Conservation (phyloP, 1,140 invertebrate species). For the Halesus radiatus region DNA sequence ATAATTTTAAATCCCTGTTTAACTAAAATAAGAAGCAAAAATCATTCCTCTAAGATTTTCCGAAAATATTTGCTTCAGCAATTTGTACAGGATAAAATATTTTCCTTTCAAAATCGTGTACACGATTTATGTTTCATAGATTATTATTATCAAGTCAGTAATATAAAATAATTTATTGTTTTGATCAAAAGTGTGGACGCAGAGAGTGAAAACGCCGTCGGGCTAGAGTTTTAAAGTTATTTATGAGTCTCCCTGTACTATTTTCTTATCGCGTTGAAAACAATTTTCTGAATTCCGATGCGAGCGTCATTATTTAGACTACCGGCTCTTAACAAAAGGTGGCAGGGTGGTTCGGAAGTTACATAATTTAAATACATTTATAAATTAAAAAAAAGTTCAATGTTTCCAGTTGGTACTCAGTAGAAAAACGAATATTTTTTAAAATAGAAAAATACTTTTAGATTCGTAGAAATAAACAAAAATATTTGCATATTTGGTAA, state of each 20-base stretch:
- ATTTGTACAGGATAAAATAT: too few relatives aligned
- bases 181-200: slow-evolving; percentile 31
- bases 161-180: slow-evolving; percentile 32
- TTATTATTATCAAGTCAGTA: slow-evolving; percentile 9
- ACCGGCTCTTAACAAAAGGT: slow-evolving; percentile 41
- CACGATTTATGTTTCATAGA: slow-evolving; percentile 1
- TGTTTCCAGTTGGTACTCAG: too few relatives aligned
- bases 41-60: too few relatives aligned
- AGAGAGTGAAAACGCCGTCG: background rate
- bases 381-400: too few relatives aligned
- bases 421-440: too few relatives aligned
- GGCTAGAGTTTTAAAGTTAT: slow-evolving; percentile 43
- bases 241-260: slow-evolving; percentile 50
- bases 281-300: slow-evolving; percentile 55
- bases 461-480: too few relatives aligned
- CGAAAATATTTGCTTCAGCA: background rate
- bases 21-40: too few relatives aligned
- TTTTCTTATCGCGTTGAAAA: slow-evolving; percentile 54
- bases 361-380: slow-evolving; percentile 51
- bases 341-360: slow-evolving; percentile 42
- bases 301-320: slow-evolving; percentile 53
- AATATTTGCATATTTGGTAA: too few relatives aligned
- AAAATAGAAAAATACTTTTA: too few relatives aligned
- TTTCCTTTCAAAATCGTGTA: background rate
- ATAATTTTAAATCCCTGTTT: too few relatives aligned